phyloP scores from a whole-genome alignment of 2,888 invertebrate genomes.

The Oithona nana region DNA sequence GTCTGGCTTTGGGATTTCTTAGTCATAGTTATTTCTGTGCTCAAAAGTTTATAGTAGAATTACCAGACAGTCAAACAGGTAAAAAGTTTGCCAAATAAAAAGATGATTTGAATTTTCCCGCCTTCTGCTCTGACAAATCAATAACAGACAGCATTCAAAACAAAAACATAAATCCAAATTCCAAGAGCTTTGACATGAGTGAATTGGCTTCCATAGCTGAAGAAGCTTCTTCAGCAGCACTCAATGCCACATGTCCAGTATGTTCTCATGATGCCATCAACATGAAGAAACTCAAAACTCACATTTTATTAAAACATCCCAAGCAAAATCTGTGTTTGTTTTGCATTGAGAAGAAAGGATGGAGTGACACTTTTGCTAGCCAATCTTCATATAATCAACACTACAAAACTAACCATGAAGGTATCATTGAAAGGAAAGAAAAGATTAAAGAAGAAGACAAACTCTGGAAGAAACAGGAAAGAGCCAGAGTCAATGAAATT shows the following conservation, averaged over 20 bases:
- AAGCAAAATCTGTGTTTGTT: slow-evolving; percentile 23
- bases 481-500: neutral
- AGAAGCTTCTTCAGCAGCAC: neutral
- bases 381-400: slow-evolving; percentile 1
- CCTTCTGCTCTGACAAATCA: too few relatives aligned
- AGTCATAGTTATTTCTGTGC: too few relatives aligned
- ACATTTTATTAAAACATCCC: slow-evolving; percentile 2
- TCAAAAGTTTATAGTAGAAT: too few relatives aligned
- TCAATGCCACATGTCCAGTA: neutral
- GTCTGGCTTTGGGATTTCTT: too few relatives aligned
- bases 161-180: too few relatives aligned
- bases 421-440: neutral
- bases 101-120: too few relatives aligned
- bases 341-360: slow-evolving; percentile 24
- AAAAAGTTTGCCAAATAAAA: too few relatives aligned
- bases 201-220: neutral
- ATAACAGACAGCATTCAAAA: too few relatives aligned
- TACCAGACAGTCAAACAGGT: too few relatives aligned
- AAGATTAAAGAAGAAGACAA: neutral
- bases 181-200: neutral
- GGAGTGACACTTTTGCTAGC: slow-evolving; percentile 1
- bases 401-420: neutral
- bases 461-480: neutral
- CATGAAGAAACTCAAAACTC: slow-evolving; percentile 4
- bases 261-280: neutral